Evolutionary conservation across 2,888 invertebrate genomes (phyloP).

Genomic region (Meteorus colon): DNA sequence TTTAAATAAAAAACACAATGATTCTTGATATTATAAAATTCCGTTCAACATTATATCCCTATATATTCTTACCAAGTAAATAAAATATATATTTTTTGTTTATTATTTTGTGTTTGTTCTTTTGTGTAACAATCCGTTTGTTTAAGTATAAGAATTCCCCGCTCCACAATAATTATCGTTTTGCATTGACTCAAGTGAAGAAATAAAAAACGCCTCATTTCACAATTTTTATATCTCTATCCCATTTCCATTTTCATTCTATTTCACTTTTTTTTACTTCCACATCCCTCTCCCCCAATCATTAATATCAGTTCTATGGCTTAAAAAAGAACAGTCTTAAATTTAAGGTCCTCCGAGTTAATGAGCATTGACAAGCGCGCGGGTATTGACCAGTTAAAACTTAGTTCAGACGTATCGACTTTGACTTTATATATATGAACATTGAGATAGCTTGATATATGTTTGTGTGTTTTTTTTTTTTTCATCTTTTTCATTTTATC

Average conservation of each 20-base stretch:
- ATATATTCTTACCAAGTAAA: conserved; percentile 48
- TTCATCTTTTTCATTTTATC: conserved; percentile 19
- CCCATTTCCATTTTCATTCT: conserved; percentile 36
- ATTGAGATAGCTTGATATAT: conserved; percentile 1
- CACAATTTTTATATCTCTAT: conserved; percentile 37
- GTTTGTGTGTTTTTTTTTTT: conserved; percentile 30
- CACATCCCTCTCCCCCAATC: conserved; percentile 37
- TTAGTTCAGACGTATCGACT: conserved; percentile 35
- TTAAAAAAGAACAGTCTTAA: conserved; percentile 65
- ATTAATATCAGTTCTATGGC: conserved; percentile 66
- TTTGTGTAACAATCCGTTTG: conserved; percentile 44
- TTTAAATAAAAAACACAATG: conserved; percentile 25
- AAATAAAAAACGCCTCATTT: conserved; percentile 21
- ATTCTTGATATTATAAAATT: conserved; percentile 28
- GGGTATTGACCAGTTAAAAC: conserved; percentile 42
- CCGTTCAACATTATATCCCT: conserved; percentile 22
- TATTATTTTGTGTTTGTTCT: conserved; percentile 36
- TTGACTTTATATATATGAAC: conserved; percentile 22
- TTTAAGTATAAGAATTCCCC: conserved; percentile 48
- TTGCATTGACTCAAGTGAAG: conserved; percentile 51
- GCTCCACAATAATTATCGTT: conserved; percentile 38
- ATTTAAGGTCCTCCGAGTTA: conserved; percentile 56
- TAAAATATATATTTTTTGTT: conserved; percentile 50
- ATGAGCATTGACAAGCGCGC: conserved; percentile 60
- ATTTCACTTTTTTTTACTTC: conserved; percentile 25